Evolutionary conservation across 2,888 invertebrate species (phyloP).

Genomic region (Hirtodrosophila duncani): DNA sequence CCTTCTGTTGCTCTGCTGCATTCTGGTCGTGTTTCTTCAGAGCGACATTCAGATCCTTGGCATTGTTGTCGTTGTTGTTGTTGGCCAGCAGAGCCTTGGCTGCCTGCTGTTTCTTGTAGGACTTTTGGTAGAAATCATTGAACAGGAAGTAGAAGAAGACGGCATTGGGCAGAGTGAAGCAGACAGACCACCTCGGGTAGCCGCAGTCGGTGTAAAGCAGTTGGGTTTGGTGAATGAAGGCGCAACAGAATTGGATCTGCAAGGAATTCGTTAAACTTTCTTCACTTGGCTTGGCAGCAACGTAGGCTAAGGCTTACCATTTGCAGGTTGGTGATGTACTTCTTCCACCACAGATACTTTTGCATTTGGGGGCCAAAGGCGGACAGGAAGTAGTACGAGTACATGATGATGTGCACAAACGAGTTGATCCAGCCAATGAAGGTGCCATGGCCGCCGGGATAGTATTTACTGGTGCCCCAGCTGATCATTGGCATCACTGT

Average conservation of each 20-base stretch:
- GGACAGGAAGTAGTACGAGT: conserved; percentile 92
- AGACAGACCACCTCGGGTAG: conserved; percentile 90
- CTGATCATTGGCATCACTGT: conserved; percentile 96
- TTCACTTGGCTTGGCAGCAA: too few species aligned
- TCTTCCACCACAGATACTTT: conserved; percentile 96
- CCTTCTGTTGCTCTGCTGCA: conserved; percentile 21
- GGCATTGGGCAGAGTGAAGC: conserved; percentile 92
- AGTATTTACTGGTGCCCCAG: conserved; percentile 95
- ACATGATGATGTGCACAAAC: conserved; percentile 97
- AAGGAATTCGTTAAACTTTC: background rate
- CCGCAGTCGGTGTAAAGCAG: conserved; percentile 92
- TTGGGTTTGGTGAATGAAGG: conserved; percentile 91
- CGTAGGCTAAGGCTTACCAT: conserved; percentile 88
- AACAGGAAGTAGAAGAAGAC: conserved; percentile 96
- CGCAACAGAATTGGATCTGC: conserved; percentile 92
- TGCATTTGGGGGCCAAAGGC: conserved; percentile 92
- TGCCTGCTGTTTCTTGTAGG: conserved; percentile 80
- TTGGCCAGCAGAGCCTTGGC: conserved; percentile 39
- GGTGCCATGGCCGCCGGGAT: conserved; percentile 92
- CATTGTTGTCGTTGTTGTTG: conserved; percentile 66
- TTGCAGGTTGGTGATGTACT: conserved; percentile 92
- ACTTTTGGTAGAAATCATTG: conserved; percentile 92
- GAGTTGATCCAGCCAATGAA: conserved; percentile 91
- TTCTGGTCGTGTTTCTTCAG: conserved; percentile 19
- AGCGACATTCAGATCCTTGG: conserved; percentile 58